Conservation (phyloP, 2,797 vertebrate genomes). For the Gallirallus australis region DNA sequence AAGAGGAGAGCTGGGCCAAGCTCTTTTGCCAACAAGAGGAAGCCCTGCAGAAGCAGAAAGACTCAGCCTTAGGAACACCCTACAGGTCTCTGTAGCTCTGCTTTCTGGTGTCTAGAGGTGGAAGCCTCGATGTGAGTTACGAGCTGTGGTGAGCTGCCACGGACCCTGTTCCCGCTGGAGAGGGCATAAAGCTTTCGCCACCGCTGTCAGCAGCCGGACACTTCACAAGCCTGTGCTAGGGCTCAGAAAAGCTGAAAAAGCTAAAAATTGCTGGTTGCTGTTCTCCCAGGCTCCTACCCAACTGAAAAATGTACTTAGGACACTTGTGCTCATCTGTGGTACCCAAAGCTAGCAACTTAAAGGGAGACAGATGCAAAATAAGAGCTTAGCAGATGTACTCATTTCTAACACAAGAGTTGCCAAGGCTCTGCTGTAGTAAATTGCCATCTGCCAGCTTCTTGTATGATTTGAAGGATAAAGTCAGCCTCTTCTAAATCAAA, state of each 20-base stretch:
- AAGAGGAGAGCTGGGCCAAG: neutral
- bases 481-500: neutral
- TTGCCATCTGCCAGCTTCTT: neutral
- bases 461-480: neutral
- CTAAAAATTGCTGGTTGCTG: neutral
- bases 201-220: rapidly evolving
- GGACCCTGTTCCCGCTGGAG: neutral
- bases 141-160: neutral
- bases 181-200: neutral
- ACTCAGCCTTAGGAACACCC: neutral
- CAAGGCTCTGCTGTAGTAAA: neutral
- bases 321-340: neutral
- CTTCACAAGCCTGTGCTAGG: neutral
- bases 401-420: neutral
- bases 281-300: neutral
- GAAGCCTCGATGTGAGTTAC: neutral
- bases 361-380: neutral
- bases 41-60: neutral
- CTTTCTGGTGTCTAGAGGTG: neutral
- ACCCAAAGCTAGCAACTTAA: neutral
- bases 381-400: neutral
- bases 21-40: neutral
- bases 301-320: neutral
- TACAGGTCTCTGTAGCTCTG: neutral
- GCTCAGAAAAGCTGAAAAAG: neutral